phyloP scores from a whole-genome alignment of 2,113 vertebrate species.

The Heterotis niloticus region DNA sequence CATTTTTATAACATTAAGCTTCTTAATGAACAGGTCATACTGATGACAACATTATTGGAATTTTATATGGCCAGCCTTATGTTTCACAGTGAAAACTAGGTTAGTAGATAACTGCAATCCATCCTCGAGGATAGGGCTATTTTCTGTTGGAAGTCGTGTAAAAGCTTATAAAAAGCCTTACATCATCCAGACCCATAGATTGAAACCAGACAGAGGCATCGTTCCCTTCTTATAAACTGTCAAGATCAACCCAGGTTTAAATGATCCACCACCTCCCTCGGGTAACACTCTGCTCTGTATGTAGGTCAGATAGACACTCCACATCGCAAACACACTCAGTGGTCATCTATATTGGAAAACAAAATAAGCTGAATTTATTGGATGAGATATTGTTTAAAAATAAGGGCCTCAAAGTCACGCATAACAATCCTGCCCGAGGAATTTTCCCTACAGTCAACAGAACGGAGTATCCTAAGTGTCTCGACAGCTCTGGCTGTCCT shows the following conservation, averaged over 20 bases:
- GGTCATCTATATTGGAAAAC: not conserved
- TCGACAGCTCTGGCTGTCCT: not conserved
- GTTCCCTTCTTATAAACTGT: conserved; percentile 18
- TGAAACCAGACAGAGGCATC: not conserved
- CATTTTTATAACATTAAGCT: no score
- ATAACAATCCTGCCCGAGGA: not conserved
- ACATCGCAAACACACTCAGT: not conserved
- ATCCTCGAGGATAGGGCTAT: not conserved
- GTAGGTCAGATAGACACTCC: not conserved
- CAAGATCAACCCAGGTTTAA: conserved; percentile 19
- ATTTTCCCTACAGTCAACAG: conserved; percentile 2
- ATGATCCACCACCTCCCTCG: not conserved
- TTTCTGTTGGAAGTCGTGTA: not conserved
- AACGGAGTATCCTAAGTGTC: conserved; percentile 13
- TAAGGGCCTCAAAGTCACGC: not conserved
- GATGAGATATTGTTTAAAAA: not conserved
- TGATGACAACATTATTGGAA: not conserved
- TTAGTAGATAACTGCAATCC: not conserved
- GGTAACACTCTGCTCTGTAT: not conserved
- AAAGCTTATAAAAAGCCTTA: conserved; percentile 17
- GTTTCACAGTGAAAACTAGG: not conserved
- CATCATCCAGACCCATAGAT: not conserved
- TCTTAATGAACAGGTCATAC: no score
- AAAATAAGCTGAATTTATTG: no score
- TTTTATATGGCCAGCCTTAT: not conserved